These are phyloP conservation scores for Geopemphigus sp. DNA, from an alignment of 1,140 invertebrate species.

Conservation along the genomic window DNA sequence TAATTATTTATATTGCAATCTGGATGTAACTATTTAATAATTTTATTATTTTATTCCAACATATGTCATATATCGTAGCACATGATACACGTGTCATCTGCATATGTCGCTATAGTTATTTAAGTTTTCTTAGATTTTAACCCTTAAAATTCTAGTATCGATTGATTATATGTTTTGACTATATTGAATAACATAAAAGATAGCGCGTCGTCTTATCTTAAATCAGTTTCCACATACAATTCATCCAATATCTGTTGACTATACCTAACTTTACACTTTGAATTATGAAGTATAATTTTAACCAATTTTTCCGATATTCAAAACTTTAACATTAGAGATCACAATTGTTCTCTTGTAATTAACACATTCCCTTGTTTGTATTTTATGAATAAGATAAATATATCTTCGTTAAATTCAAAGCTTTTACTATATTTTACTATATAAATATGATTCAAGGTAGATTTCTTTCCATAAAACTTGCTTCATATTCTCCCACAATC, in stretches of 20 bases:
- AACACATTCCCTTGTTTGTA: constrained; percentile 11
- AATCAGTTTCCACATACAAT: neutral
- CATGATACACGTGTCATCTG: too few relatives aligned
- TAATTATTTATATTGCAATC: too few relatives aligned
- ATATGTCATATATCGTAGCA: too few relatives aligned
- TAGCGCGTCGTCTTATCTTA: constrained; percentile 4
- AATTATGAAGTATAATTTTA: neutral
- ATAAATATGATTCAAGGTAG: constrained; percentile 22
- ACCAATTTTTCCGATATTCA: neutral
- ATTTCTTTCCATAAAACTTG: constrained; percentile 25
- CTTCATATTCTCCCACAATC: constrained; percentile 15
- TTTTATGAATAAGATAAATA: constrained; percentile 38
- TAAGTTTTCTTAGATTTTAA: neutral
- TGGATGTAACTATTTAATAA: too few relatives aligned
- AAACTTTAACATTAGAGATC: neutral
- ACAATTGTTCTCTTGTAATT: constrained; percentile 7
- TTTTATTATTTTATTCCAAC: too few relatives aligned
- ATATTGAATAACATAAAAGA: constrained; percentile 10
- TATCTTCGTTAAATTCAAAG: neutral
- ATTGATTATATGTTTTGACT: neutral
- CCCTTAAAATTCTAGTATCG: too few relatives aligned
- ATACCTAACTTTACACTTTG: neutral
- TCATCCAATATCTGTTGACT: neutral
- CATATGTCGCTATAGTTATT: neutral
- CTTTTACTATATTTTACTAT: constrained; percentile 45